Conservation (phyloP, 2,888 invertebrate species). For the Melinaea marsaeus region DNA sequence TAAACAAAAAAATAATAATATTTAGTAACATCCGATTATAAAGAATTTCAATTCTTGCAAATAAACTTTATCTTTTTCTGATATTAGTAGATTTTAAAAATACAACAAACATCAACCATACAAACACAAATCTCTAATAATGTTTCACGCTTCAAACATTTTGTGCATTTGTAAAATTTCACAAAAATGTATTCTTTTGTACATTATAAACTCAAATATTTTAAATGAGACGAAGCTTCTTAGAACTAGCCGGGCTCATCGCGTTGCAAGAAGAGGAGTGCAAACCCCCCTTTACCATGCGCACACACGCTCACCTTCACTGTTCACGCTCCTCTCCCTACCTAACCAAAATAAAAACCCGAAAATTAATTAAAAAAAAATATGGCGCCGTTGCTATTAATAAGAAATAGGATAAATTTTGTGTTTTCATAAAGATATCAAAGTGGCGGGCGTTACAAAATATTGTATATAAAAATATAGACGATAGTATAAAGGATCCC, state of each 20-base stretch:
- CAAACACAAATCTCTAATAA: slow-evolving; percentile 7
- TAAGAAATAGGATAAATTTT: slow-evolving; percentile 35
- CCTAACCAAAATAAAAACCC: slow-evolving; percentile 20
- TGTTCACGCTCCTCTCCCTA: no score
- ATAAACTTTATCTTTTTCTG: slow-evolving; percentile 35
- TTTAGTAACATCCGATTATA: no score
- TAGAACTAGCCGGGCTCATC: no score
- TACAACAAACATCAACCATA: slow-evolving; percentile 50
- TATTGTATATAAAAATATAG: slow-evolving; percentile 40
- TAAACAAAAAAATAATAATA: no score
- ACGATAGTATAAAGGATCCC: slow-evolving; percentile 67
- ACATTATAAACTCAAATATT: slow-evolving; percentile 17
- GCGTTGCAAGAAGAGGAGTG: no score
- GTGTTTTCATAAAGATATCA: slow-evolving; percentile 54
- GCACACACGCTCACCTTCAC: no score
- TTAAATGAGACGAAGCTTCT: neutral
- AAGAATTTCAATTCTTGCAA: neutral
- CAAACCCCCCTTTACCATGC: no score
- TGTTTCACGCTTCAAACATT: neutral
- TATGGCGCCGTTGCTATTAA: slow-evolving; percentile 35
- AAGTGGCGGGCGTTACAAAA: slow-evolving; percentile 37
- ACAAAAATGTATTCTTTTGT: slow-evolving; percentile 38
- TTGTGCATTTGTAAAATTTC: neutral
- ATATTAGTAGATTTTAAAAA: slow-evolving; percentile 19
- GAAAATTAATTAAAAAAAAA: slow-evolving; percentile 29